Percentiles rank a stretch among this genome's conserved stretches.
These are phyloP conservation scores for Tragulus kanchil DNA, from an alignment of 2,113 vertebrate genomes.

Conservation along the genomic window DNA sequence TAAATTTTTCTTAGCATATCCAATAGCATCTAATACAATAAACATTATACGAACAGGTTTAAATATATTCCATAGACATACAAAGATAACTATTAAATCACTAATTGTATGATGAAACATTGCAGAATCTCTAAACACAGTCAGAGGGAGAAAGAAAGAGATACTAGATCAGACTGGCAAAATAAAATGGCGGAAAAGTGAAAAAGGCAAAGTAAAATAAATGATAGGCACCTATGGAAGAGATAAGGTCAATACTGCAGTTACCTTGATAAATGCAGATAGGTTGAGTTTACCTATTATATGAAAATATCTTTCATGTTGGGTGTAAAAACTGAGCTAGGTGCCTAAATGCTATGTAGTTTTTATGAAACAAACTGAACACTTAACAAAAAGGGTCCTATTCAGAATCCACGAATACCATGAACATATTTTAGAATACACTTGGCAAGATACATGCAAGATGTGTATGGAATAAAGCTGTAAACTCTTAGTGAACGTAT, in stretches of 20 bases:
- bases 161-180: not conserved
- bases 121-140: not conserved
- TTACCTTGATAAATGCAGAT: not conserved
- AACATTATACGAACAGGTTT: conserved; percentile 10
- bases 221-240: not conserved
- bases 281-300: not conserved
- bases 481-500: not conserved
- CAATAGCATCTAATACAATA: not conserved
- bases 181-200: not conserved
- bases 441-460: not conserved
- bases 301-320: not conserved
- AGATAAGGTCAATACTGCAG: not conserved
- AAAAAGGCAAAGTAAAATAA: conserved; percentile 17
- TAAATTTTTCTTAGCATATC: not conserved
- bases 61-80: not conserved
- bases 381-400: not conserved
- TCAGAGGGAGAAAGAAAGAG: not conserved
- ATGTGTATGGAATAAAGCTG: not conserved
- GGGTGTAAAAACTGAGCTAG: not conserved
- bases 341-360: not conserved
- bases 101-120: not conserved
- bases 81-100: not conserved
- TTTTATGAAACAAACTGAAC: not conserved
- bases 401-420: not conserved
- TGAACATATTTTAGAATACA: not conserved